These are phyloP conservation scores for Sebastes taczanowskii DNA, from an alignment of 2,797 vertebrate species.

Conservation along the genomic window DNA sequence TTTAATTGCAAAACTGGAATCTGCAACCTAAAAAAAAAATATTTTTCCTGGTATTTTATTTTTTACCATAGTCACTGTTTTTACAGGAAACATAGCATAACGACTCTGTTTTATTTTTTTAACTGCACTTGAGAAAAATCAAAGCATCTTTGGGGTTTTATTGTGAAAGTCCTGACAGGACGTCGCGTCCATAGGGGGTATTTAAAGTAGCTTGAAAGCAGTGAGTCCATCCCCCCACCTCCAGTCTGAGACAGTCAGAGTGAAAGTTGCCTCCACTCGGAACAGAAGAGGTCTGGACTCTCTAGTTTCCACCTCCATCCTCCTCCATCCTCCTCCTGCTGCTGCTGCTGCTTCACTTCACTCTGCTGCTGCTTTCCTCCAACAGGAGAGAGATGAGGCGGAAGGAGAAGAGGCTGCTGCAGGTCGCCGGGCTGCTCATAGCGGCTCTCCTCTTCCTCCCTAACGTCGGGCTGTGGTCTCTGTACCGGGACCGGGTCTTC, in stretches of 20 bases:
- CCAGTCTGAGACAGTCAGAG: not conserved
- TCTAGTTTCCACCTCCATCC: conserved; percentile 4
- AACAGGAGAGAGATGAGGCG: conserved; percentile 84
- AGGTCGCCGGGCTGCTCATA: conserved; percentile 89
- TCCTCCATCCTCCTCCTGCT: not conserved
- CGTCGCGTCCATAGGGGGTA: not conserved
- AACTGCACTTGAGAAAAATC: not conserved
- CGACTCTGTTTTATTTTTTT: not conserved
- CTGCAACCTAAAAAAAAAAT: not conserved
- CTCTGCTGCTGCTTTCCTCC: conserved; percentile 86
- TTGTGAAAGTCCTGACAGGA: conserved; percentile 51
- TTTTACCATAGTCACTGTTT: not conserved
- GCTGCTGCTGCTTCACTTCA: conserved; percentile 33
- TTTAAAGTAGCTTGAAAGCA: not conserved
- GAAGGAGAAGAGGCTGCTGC: conserved; percentile 92
- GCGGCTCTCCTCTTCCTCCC: conserved; percentile 91
- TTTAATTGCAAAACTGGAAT: not conserved
- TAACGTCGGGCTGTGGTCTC: conserved; percentile 93
- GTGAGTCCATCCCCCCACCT: not conserved
- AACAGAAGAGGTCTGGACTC: not conserved
- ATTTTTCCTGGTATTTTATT: not conserved
- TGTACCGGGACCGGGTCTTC: conserved; percentile 90
- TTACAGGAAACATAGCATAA: not conserved
- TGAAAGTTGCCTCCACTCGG: conserved; percentile 52
- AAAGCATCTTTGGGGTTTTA: conserved; percentile 4